phyloP scores from a whole-genome alignment of 2,113 vertebrate species.

The Paracanthobrama guichenoti region DNA sequence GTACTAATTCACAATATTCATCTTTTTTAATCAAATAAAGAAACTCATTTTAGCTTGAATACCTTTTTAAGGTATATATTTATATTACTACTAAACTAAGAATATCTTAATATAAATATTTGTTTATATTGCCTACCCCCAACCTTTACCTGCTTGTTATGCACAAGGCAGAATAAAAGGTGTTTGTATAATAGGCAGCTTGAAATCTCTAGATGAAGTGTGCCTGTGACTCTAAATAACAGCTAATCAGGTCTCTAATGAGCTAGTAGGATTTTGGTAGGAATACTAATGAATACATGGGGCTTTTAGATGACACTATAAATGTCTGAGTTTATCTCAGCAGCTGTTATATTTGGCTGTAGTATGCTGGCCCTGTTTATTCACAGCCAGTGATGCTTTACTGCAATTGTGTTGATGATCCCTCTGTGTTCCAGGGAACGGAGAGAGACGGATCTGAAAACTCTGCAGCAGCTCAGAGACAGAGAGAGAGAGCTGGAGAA shows the following conservation, averaged over 20 bases:
- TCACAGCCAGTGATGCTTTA: background rate
- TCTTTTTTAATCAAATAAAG: too few relatives aligned
- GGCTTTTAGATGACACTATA: conserved; percentile 13
- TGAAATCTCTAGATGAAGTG: background rate
- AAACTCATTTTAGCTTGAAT: too few relatives aligned
- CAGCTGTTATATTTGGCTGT: conserved; percentile 16
- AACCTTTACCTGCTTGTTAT: background rate
- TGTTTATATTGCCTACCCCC: background rate
- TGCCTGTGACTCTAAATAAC: conserved; percentile 6
- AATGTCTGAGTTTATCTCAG: conserved; percentile 13
- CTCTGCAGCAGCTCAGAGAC: conserved; percentile 68
- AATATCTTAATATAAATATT: background rate
- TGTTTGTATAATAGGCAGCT: background rate
- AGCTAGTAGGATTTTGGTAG: background rate
- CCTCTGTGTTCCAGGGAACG: conserved; percentile 40
- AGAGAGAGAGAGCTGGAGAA: conserved; percentile 58
- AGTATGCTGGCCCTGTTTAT: background rate
- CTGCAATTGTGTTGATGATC: conserved; percentile 5
- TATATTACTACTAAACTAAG: background rate
- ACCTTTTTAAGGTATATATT: background rate
- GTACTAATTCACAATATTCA: too few relatives aligned
- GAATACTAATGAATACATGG: conserved; percentile 17
- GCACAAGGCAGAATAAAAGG: background rate
- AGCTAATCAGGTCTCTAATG: conserved; percentile 6
- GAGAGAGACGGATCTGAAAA: conserved; percentile 67